Conservation (phyloP, 23 tunicate species). For the Ciona savignyi region DNA sequence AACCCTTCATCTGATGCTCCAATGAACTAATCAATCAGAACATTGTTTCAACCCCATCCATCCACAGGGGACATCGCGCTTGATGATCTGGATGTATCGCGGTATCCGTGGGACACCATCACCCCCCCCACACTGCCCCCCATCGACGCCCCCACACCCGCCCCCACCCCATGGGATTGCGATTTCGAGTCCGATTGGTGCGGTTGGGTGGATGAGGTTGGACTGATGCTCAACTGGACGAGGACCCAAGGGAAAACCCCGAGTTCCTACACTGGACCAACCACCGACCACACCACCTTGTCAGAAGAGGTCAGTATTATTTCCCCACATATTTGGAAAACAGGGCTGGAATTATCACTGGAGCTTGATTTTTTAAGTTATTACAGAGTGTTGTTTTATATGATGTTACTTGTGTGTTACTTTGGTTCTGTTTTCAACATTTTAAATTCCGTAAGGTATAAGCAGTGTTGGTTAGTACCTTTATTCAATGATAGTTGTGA, state of each 20-base stretch:
- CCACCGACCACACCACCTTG: conserved; percentile 76
- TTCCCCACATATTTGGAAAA: too few relatives aligned
- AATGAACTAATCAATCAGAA: not conserved
- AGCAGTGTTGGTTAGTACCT: too few relatives aligned
- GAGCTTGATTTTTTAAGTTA: too few relatives aligned
- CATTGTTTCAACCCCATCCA: too few relatives aligned
- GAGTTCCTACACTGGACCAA: conserved; percentile 31
- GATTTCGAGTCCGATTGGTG: conserved; percentile 63
- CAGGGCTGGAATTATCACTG: too few relatives aligned
- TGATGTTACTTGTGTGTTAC: too few relatives aligned
- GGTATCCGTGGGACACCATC: conserved; percentile 18
- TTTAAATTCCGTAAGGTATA: too few relatives aligned
- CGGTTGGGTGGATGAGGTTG: conserved; percentile 35
- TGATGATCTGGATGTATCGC: conserved; percentile 52
- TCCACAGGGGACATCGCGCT: conserved; percentile 70
- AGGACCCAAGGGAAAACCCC: conserved; percentile 56
- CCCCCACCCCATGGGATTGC: conserved; percentile 86
- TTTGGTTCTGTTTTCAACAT: too few relatives aligned
- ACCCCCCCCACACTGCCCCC: conserved; percentile 71
- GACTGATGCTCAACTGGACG: conserved; percentile 44
- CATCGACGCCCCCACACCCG: conserved; percentile 52
- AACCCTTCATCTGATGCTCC: not conserved
- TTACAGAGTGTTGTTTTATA: too few relatives aligned
- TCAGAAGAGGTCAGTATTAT: conserved; percentile 31
- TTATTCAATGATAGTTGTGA: too few relatives aligned